Conservation (phyloP, 2,113 vertebrate genomes). For the Coryphaenoides rupestris region DNA sequence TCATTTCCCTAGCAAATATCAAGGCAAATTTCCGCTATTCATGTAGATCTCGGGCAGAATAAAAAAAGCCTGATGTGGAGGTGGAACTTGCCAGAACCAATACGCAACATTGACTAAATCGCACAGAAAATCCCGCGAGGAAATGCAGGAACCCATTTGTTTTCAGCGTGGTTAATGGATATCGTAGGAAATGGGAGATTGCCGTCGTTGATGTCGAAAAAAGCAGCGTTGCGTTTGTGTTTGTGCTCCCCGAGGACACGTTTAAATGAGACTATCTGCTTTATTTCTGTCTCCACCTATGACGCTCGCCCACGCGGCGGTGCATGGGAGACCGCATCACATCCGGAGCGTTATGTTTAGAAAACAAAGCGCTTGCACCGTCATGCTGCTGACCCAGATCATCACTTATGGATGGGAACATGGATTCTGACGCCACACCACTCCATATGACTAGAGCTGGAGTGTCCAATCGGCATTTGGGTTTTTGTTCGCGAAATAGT, state of each 20-base stretch:
- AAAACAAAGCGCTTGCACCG: conserved; percentile 10
- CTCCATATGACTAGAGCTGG: too few relatives aligned
- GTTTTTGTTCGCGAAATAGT: too few relatives aligned
- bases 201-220: conserved; percentile 14
- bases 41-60: background rate
- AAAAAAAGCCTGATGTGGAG: background rate
- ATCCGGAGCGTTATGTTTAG: conserved; percentile 35
- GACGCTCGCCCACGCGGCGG: conserved; percentile 38
- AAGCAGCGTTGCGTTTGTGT: conserved; percentile 34
- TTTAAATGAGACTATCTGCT: conserved; percentile 56
- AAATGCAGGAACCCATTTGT: background rate
- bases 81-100: too few relatives aligned
- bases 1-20: conserved; percentile 6
- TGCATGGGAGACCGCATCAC: conserved; percentile 22
- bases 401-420: conserved; percentile 37
- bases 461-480: too few relatives aligned
- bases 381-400: conserved; percentile 23
- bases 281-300: conserved; percentile 57
- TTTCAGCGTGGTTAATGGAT: background rate
- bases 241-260: conserved; percentile 37
- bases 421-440: background rate
- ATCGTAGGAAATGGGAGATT: background rate
- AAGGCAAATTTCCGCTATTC: conserved; percentile 6
- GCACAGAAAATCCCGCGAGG: background rate
- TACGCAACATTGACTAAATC: background rate